Conservation (phyloP, 2,797 vertebrate genomes). For the Cercopithecus hamlyni region DNA sequence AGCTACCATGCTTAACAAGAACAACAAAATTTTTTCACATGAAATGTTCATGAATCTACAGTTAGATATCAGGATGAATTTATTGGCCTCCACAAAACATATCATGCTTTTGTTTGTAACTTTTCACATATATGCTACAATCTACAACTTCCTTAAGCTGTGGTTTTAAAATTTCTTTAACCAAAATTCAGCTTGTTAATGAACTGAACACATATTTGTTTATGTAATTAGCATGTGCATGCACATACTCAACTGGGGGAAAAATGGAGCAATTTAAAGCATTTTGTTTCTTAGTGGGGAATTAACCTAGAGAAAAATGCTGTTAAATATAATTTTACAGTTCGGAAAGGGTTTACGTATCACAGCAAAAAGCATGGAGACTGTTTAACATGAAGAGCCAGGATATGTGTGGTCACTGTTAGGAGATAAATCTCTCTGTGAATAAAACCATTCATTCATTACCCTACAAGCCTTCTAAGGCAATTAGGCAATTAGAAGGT, state of each 20-base stretch:
- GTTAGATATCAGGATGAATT: constrained; percentile 1
- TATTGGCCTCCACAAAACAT: background rate
- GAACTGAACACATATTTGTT: background rate
- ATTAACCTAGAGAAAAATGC: constrained; percentile 34
- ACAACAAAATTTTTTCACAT: background rate
- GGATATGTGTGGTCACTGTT: background rate
- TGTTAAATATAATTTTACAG: constrained; percentile 6
- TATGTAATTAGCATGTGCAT: background rate
- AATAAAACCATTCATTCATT: background rate
- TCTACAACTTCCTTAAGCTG: background rate
- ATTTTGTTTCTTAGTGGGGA: background rate
- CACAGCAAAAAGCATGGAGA: background rate
- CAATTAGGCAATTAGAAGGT: constrained; percentile 20
- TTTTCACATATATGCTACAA: background rate
- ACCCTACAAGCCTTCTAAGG: background rate
- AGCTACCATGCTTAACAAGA: background rate
- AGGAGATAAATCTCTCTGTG: background rate
- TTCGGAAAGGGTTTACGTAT: background rate
- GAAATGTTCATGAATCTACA: background rate
- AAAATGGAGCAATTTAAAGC: background rate
- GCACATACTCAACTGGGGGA: background rate
- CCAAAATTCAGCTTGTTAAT: background rate
- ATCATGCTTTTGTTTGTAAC: background rate
- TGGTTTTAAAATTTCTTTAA: background rate
- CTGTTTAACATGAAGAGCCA: background rate